A percentile compares a stretch with the other conserved stretches of the same genome.
phyloP scores from a whole-genome alignment of 64 coral and sea anemone genomes.

The Orbicella faveolata region DNA sequence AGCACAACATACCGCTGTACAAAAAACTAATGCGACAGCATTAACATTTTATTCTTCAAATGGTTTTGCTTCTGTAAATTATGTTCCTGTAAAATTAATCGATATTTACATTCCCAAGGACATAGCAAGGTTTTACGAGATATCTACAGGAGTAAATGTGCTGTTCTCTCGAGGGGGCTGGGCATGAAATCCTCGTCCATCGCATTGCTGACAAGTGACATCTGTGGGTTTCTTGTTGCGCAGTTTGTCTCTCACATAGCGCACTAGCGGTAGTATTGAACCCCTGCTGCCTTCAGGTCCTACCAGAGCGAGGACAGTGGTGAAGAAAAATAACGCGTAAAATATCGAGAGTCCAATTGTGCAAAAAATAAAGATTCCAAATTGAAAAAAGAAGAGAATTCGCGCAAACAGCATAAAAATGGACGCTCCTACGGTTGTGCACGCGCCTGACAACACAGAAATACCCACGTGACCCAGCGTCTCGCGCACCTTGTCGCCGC shows the following conservation, averaged over 20 bases:
- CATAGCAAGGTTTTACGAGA: too few species aligned
- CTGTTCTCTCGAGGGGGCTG: neutral
- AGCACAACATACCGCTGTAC: too few species aligned
- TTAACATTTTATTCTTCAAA: too few species aligned
- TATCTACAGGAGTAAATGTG: neutral
- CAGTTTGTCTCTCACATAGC: conserved; percentile 18
- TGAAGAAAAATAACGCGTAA: conserved; percentile 56
- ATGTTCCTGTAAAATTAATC: too few species aligned
- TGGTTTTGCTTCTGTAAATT: too few species aligned
- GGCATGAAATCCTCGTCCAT: conserved; percentile 53
- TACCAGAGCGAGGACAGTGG: conserved; percentile 16
- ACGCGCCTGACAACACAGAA: conserved; percentile 69
- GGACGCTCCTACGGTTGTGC: conserved; percentile 55
- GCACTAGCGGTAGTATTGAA: conserved; percentile 11
- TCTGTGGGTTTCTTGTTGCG: conserved; percentile 15
- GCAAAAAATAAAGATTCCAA: conserved; percentile 64
- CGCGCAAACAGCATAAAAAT: conserved; percentile 58
- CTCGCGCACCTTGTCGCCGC: conserved; percentile 40
- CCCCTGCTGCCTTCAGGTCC: conserved; percentile 53
- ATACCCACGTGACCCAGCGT: conserved; percentile 61
- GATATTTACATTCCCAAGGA: too few species aligned
- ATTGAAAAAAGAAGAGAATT: conserved; percentile 69
- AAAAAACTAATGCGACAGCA: too few species aligned
- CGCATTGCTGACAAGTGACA: conserved; percentile 34
- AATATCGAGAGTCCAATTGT: conserved; percentile 58